Conservation (phyloP, 2,797 vertebrate genomes). For the Enteromius unitaeniatus region DNA sequence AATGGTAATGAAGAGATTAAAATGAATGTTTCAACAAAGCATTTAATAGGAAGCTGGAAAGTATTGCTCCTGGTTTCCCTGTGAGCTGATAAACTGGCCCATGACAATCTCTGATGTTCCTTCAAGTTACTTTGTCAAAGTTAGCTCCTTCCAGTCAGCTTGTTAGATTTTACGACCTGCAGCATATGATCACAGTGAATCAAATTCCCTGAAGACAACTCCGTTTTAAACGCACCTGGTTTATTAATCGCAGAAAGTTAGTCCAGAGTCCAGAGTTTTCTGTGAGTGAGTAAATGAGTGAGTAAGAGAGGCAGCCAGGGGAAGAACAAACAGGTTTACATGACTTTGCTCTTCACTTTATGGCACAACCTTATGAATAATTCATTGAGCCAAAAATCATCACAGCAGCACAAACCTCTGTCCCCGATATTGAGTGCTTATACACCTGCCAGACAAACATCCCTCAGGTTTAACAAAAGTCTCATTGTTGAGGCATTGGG, state of each 20-base stretch:
- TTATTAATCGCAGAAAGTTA: neutral
- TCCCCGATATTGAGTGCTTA: slow-evolving; percentile 40
- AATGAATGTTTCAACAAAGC: slow-evolving; percentile 64
- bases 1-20: slow-evolving; percentile 75
- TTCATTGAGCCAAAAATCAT: slow-evolving; percentile 64
- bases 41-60: slow-evolving; percentile 57
- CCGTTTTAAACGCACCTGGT: neutral
- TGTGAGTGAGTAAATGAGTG: no score
- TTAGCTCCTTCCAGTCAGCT: neutral
- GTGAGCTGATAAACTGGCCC: slow-evolving; percentile 8
- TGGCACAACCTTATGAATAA: slow-evolving; percentile 70
- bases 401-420: slow-evolving; percentile 57
- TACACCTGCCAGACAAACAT: neutral
- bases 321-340: slow-evolving; percentile 34
- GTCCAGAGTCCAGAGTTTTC: slow-evolving; percentile 13
- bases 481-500: neutral
- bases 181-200: neutral
- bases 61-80: neutral
- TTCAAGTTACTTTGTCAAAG: neutral
- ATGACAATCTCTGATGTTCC: neutral
- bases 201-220: neutral
- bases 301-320: neutral
- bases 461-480: neutral
- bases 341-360: slow-evolving; percentile 55
- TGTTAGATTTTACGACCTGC: neutral